Evolutionary conservation across 2,113 vertebrate genomes (phyloP), one percentile per base, ranked within the genome.

Genomic region (Vidua chalybeata): DNA sequence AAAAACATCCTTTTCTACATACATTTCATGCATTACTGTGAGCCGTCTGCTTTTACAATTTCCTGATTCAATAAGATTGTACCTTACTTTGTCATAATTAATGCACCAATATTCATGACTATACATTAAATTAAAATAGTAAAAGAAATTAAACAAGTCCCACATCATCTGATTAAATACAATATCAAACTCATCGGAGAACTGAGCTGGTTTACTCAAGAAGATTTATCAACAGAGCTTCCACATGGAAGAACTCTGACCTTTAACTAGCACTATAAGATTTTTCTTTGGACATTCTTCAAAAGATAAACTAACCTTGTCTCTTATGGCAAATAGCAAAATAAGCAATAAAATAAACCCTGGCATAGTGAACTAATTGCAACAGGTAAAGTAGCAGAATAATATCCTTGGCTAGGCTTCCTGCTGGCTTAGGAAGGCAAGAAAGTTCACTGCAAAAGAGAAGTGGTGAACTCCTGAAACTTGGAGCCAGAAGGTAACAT

Each of bases 231-330:
- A 68, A 56, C 4, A 1, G 28, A 45, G 45, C 26, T 94, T 91
- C 75, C 66, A 52, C 22, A 43, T 33, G 26, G 43, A 93, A 80
- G 31, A 69, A 61, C 24, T 33, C 45, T 56, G 63, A 90, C 35
- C 41, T 84, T 82, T 74, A 84, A 51, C 39, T 68, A 83, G 41
- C 18, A 54, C 20, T 77, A 7, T 23, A 35, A 24, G 77, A 51
- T 89, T 89, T 49, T 71, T 49, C 35, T 81, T 79, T 90, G 87
- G 72, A 84, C 37, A 63, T 84, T 43, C 28, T 68, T 89, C 74
- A 83, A 91, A 87, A 79, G 28, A 52, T 90, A 75, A 95, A 68
- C 81, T 91, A 96, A 75, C 51, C 33, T 72, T 68, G 28, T 68
- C 28, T 89, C 63, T 62, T 35, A 24, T 7, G 46, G 30, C 27